Percentiles rank a stretch among this genome's conserved stretches.
Evolutionary conservation across 2,113 vertebrate species (phyloP).

Genomic region (Hoplias malabaricus): DNA sequence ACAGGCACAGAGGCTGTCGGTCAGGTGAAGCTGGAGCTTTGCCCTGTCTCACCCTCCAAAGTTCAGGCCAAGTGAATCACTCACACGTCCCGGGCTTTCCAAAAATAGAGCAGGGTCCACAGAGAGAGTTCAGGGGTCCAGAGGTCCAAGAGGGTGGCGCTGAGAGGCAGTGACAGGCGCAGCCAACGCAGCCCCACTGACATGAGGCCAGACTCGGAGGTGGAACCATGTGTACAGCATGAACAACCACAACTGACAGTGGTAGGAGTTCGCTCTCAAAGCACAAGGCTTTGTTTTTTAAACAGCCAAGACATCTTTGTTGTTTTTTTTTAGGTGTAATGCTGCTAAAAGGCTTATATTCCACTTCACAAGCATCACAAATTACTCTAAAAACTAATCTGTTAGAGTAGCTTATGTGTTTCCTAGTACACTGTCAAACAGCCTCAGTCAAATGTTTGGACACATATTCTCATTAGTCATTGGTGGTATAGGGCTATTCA

Average conservation of each 20-base stretch:
- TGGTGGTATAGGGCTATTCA: no score
- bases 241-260: not conserved
- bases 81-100: conserved; percentile 49
- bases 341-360: no score
- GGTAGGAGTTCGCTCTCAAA: not conserved
- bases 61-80: conserved; percentile 53
- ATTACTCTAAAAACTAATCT: no score
- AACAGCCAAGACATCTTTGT: not conserved
- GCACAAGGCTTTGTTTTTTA: not conserved
- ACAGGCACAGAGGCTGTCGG: not conserved
- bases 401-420: no score
- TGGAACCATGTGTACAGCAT: not conserved
- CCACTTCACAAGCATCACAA: no score
- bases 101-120: conserved; percentile 63
- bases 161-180: conserved; percentile 28
- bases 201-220: not conserved
- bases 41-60: conserved; percentile 46
- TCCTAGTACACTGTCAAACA: no score
- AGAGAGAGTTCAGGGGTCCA: conserved; percentile 41
- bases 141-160: conserved; percentile 46
- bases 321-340: not conserved
- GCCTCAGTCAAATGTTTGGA: no score
- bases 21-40: not conserved
- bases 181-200: not conserved
- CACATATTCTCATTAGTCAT: no score